Percentiles rank a stretch among this genome's conserved stretches.
phyloP scores from a whole-genome alignment of 2,888 invertebrate species.

The Mesorhabditis belari region DNA sequence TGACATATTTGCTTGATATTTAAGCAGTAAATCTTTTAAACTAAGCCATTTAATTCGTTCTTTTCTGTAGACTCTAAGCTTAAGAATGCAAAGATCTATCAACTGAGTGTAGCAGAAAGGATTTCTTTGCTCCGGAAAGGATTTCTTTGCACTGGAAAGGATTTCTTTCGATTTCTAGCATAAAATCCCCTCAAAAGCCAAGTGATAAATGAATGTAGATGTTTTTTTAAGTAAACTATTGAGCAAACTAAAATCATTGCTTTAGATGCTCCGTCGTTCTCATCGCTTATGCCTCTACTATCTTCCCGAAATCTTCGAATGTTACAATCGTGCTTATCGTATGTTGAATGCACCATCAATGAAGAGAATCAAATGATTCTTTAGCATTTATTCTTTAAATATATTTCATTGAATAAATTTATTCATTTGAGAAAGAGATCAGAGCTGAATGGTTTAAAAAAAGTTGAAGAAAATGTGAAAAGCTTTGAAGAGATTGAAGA shows the following conservation, averaged over 20 bases:
- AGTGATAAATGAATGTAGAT: background rate
- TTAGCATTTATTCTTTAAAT: background rate
- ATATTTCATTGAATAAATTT: slow-evolving; percentile 18
- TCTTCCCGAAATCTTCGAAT: slow-evolving; percentile 51
- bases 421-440: slow-evolving; percentile 14
- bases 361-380: background rate
- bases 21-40: no score
- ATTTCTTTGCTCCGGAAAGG: background rate
- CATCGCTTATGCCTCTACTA: slow-evolving; percentile 52
- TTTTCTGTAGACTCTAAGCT: no score
- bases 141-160: background rate
- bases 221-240: background rate
- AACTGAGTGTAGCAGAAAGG: no score
- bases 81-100: no score
- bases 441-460: no score
- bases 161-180: no score
- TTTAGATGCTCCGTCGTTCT: slow-evolving; percentile 43
- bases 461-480: no score
- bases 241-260: background rate
- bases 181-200: background rate
- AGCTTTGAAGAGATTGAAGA: no score
- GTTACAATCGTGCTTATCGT: slow-evolving; percentile 48
- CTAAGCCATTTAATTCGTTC: no score
- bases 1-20: no score
- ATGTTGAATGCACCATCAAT: slow-evolving; percentile 18